Evolutionary conservation across 2,113 vertebrate genomes (phyloP).

Genomic region (Todiramphus chloris): DNA sequence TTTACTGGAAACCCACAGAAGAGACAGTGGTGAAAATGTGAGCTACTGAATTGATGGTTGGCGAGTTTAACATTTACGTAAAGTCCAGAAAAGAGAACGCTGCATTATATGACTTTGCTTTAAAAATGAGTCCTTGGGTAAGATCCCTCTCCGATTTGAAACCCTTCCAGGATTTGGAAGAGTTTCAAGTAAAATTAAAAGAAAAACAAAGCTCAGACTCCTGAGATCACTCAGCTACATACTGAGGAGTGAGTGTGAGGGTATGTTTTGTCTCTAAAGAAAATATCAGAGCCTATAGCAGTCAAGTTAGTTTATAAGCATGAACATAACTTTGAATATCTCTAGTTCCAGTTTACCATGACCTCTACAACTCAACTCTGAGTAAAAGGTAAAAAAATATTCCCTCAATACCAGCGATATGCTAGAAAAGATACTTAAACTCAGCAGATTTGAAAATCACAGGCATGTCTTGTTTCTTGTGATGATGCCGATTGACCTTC

Average conservation of each 20-base stretch:
- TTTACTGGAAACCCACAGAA: neutral
- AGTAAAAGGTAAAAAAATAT: slow-evolving; percentile 43
- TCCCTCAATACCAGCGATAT: neutral
- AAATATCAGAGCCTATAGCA: slow-evolving; percentile 50
- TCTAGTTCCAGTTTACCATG: slow-evolving; percentile 6
- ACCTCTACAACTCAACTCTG: slow-evolving; percentile 39
- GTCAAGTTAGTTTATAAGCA: slow-evolving; percentile 56
- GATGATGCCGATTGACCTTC: neutral
- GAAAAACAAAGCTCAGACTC: slow-evolving; percentile 54
- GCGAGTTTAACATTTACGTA: neutral
- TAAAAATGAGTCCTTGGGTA: slow-evolving; percentile 37
- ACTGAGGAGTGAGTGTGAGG: slow-evolving; percentile 44
- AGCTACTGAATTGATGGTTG: neutral
- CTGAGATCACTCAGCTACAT: slow-evolving; percentile 16
- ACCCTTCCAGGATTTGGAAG: slow-evolving; percentile 52
- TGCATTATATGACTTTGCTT: neutral
- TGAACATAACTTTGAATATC: slow-evolving; percentile 57
- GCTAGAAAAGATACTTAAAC: neutral
- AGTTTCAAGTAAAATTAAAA: slow-evolving; percentile 63
- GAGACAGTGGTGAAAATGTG: neutral
- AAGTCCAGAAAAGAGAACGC: neutral
- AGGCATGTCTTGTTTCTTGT: neutral
- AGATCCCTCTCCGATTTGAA: slow-evolving; percentile 37
- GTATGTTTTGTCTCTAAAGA: slow-evolving; percentile 68
- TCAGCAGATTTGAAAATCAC: slow-evolving; percentile 29